These are phyloP conservation scores for Malurus splendens DNA, from an alignment of 2,797 vertebrate genomes.

Conservation along the genomic window DNA sequence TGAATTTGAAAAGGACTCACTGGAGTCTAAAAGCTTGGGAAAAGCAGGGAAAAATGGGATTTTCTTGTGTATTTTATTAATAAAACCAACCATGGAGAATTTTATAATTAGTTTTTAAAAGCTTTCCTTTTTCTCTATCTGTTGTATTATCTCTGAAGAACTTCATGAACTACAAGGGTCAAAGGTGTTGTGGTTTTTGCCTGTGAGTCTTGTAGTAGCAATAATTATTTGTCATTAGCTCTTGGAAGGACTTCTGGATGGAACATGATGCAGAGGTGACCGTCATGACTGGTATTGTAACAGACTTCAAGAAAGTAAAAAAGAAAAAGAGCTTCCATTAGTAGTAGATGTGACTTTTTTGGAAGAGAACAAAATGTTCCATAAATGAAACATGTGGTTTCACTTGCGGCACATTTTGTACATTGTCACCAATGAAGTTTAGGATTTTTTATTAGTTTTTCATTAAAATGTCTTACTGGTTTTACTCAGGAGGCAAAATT, in stretches of 20 bases:
- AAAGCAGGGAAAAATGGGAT: neutral
- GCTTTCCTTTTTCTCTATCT: neutral
- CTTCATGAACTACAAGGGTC: neutral
- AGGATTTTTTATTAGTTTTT: constrained; percentile 62
- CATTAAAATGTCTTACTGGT: constrained; percentile 59
- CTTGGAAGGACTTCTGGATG: neutral
- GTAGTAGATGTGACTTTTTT: constrained; percentile 38
- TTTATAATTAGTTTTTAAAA: neutral
- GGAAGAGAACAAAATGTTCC: constrained; percentile 49
- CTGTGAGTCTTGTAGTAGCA: neutral
- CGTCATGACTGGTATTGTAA: neutral
- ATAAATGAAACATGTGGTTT: constrained; percentile 59
- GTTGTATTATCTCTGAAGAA: neutral
- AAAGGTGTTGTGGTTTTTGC: neutral
- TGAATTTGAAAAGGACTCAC: neutral
- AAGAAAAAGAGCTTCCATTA: neutral
- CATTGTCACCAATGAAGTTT: constrained; percentile 56
- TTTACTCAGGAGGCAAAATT: constrained; percentile 59
- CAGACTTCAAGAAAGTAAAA: neutral
- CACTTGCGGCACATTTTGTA: constrained; percentile 55
- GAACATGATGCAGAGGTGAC: neutral
- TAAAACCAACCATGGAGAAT: neutral
- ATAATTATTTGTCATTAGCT: neutral
- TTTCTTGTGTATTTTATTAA: neutral
- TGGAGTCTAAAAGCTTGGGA: neutral